Percentiles rank a stretch among this genome's conserved stretches.
phyloP scores from a whole-genome alignment of 2,888 invertebrate genomes.

The Punctoribates punctum region DNA sequence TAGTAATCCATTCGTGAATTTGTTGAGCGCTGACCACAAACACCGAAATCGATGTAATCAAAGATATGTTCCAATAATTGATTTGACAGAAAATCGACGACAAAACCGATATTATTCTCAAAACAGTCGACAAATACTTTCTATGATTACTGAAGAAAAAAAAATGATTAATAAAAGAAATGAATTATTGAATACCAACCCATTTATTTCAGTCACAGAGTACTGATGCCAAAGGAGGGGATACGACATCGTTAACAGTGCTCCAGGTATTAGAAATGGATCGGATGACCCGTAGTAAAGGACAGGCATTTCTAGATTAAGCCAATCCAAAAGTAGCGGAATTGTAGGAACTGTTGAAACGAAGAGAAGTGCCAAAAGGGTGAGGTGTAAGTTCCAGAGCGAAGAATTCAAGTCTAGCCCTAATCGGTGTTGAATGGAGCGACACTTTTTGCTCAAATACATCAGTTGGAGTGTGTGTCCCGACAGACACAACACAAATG shows the following conservation, averaged over 20 bases:
- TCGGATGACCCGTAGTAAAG: not conserved
- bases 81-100: constrained; percentile 22
- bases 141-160: not conserved
- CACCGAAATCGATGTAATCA: not conserved
- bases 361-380: constrained; percentile 1
- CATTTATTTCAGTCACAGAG: constrained; percentile 7
- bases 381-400: not conserved
- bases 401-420: not conserved
- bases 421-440: not conserved
- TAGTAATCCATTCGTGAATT: not conserved
- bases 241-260: not conserved
- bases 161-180: not conserved
- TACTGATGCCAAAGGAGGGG: constrained; percentile 18
- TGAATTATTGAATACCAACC: not conserved
- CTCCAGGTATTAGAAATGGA: not conserved
- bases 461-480: not conserved
- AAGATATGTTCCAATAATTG: constrained; percentile 13
- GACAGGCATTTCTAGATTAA: constrained; percentile 6
- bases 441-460: constrained; percentile 21
- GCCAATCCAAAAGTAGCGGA: constrained; percentile 24
- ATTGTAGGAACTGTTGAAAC: constrained; percentile 18
- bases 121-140: not conserved
- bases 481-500: not conserved
- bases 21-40: not conserved
- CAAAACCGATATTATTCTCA: not conserved